Base-by-base conservation (phyloP, 2,888 invertebrate species). In the Xestia xanthographa region DNA sequence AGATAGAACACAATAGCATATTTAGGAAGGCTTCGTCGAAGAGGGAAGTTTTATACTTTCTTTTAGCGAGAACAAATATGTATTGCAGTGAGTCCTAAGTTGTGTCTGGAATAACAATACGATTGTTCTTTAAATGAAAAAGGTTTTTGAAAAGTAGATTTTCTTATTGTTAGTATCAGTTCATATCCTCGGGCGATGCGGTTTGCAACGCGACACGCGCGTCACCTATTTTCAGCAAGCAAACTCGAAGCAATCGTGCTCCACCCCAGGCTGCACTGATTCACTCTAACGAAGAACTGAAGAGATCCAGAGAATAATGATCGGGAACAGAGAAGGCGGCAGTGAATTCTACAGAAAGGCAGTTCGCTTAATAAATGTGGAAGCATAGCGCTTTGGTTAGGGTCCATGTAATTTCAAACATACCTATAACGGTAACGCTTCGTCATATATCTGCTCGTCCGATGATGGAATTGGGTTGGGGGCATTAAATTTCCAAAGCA, bases 1-100 rank as follows among this genome's bases (percentile, higher is more conserved):
- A 72, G 45, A 65, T 83, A 53, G 58, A 66, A 71, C n/a, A 82
- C 69, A 82, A 83, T 60, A 53, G 58, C 45, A 45, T 29, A 75
- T 73, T 72, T 69, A 48, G n/a, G 53, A 78, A 73, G 34, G 58
- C 53, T 48, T 43, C 14, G 43, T 68, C 20, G 34, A 43, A 48
- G 26, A 66, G 34, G 58, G 38, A 41, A 60, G 20, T 50, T 72
- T 65, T 66, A 68, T 72, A 66, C 34, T 68, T 65, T 68, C 22
- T 62, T 69, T 12, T n/a, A 66, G 9, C 41, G 45, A 66, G 56
- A 82, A 69, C 53, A 72, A 72, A 14, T 60, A 50, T n/a, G 38
- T 41, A 43, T 66, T 43, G 48, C 4, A 9, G 14, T 66, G 45
- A 43, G 14, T 58, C 5, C 56, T 26, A 60, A 56, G 29, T 29